Evolutionary conservation across 2,888 invertebrate genomes (phyloP).

Genomic region (Drosophila anomalipes): DNA sequence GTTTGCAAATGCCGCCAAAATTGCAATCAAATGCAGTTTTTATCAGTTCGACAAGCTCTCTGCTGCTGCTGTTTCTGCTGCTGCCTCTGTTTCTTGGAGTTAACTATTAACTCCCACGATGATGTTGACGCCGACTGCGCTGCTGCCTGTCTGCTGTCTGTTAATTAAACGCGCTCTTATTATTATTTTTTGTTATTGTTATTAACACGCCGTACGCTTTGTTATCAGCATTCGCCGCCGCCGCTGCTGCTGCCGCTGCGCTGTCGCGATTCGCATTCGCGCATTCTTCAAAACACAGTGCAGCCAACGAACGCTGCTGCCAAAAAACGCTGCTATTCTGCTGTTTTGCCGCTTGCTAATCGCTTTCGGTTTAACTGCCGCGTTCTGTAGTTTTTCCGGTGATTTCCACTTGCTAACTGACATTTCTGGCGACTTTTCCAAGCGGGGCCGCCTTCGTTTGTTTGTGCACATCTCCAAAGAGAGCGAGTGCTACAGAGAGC

Average conservation of each 20-base stretch:
- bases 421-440: conserved; percentile 72
- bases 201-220: conserved; percentile 72
- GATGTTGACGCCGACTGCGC: conserved; percentile 63
- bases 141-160: conserved; percentile 48
- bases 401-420: conserved; percentile 80
- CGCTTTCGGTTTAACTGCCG: conserved; percentile 57
- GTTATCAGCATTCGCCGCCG: conserved; percentile 70
- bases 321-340: conserved; percentile 43
- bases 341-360: conserved; percentile 48
- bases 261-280: conserved; percentile 53
- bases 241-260: conserved; percentile 24
- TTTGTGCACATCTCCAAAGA: conserved; percentile 53
- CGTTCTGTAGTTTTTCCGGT: conserved; percentile 81
- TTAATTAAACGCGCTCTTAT: conserved; percentile 71
- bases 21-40: conserved; percentile 79
- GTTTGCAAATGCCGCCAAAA: conserved; percentile 78
- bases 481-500: conserved; percentile 9
- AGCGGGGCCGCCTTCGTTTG: conserved; percentile 59
- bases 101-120: conserved; percentile 56
- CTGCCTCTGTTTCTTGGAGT: conserved; percentile 5
- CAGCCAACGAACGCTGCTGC: conserved; percentile 42
- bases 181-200: conserved; percentile 73
- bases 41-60: conserved; percentile 47
- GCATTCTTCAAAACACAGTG: conserved; percentile 52
- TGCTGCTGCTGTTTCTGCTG: conserved; percentile 5